Percentiles rank a stretch among this genome's conserved stretches.
Conservation (phyloP, 2,797 vertebrate genomes). For the Peromyscus eremicus region DNA sequence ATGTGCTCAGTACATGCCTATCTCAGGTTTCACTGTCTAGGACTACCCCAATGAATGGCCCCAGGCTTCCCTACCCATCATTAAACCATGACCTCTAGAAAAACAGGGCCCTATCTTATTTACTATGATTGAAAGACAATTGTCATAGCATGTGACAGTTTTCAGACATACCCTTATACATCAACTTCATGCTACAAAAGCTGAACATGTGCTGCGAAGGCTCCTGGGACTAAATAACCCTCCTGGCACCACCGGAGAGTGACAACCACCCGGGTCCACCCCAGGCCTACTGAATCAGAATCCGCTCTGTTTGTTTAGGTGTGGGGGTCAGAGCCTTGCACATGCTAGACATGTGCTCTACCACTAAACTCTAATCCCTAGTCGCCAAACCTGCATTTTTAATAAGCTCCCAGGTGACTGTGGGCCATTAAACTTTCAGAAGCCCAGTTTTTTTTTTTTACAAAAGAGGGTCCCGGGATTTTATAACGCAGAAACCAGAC, state of each 20-base stretch:
- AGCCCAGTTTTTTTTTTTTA: background rate
- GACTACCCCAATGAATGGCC: background rate
- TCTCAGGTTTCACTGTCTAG: background rate
- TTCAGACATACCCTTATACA: background rate
- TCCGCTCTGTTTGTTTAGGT: background rate
- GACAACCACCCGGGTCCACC: background rate
- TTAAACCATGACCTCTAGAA: background rate
- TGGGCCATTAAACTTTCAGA: background rate
- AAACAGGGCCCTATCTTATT: background rate
- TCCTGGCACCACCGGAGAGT: background rate
- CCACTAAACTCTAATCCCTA: background rate
- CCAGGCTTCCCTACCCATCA: background rate
- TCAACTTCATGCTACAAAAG: background rate
- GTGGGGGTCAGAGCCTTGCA: background rate
- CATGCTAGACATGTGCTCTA: background rate
- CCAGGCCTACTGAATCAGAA: background rate
- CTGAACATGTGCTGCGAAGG: background rate
- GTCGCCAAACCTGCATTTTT: background rate
- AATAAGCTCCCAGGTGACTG: constrained; percentile 30
- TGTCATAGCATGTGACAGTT: background rate
- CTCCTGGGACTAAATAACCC: background rate
- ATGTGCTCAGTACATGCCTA: background rate
- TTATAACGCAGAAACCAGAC: background rate
- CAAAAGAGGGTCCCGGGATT: background rate
- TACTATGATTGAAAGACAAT: constrained; percentile 25